phyloP scores from a whole-genome alignment of 2,113 vertebrate genomes.

The Heterochromis multidens region DNA sequence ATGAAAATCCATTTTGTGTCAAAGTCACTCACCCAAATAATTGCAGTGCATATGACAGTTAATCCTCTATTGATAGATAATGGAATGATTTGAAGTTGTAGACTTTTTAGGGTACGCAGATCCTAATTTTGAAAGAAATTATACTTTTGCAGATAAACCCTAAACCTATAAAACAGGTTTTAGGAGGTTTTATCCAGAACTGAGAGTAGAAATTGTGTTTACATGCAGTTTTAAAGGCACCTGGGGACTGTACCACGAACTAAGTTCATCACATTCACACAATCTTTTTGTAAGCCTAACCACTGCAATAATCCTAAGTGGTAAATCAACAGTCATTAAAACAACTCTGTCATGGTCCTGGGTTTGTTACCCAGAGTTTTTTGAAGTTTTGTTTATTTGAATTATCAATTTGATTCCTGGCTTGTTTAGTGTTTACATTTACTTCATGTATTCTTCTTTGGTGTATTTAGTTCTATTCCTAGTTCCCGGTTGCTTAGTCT shows the following conservation, averaged over 20 bases:
- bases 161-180: not conserved
- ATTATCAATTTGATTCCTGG: too few relatives aligned
- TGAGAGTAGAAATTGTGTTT: not conserved
- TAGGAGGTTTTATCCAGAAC: not conserved
- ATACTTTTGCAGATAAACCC: not conserved
- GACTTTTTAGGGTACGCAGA: not conserved
- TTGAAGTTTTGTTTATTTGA: too few relatives aligned
- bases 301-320: not conserved
- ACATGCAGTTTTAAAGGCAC: not conserved
- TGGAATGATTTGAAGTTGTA: not conserved
- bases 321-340: too few relatives aligned
- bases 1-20: not conserved
- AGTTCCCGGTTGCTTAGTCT: too few relatives aligned
- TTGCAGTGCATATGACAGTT: not conserved
- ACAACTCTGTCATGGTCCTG: too few relatives aligned
- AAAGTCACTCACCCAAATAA: not conserved
- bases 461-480: too few relatives aligned
- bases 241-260: not conserved
- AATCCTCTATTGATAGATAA: not conserved
- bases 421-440: too few relatives aligned
- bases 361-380: too few relatives aligned
- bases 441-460: too few relatives aligned
- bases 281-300: not conserved
- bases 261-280: fast-evolving
- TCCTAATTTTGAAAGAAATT: not conserved